Base-by-base conservation (phyloP, 2,113 vertebrate species). In the Pseudonaja textilis region DNA sequence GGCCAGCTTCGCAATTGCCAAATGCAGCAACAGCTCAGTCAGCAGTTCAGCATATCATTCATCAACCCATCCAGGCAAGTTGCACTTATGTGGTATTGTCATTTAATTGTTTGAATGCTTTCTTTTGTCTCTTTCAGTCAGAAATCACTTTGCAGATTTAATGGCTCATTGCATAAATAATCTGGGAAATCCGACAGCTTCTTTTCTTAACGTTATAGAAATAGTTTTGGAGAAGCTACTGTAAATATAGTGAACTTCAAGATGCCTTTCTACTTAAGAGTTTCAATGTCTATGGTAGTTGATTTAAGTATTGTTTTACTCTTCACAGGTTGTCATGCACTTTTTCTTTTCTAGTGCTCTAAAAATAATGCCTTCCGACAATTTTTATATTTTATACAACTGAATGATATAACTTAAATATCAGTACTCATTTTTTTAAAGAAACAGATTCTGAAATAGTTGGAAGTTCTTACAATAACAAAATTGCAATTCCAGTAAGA, bases 21-120 rank as follows among this genome's bases (percentile, higher is more conserved):
- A 98, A 98, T 3, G 97, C 98, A 1, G 98, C 98, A 0, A 95
- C 98, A 0, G 98, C 98, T 34, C 99, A 99, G 94, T 98, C 98
- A 81, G 98, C 98, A 1, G 98, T 99, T 34, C 99, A 99, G 93
- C 99, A 99, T 97, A 99, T 99, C 95, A 98, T 99, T 93, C 99
- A 99, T 93, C 99, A 99, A 95, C 98, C 99, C 29, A 99, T 99
- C 97, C 99, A 99, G 99, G 99, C 98, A 97, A 0, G 96, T 97
- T 61, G 42, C 94, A 90, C 91, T 92, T 54, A 20, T 92, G 92
- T 57, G 55, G 90, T 93, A 69, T 91, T 57, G 87, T 54, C 0
- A 42, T 42, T 90, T 81, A 55, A 1, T 29, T 0, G 0, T 34
- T 39, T 10, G 50, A 59, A 56, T 10, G 2, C 6, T 34, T 3